A percentile compares a stretch with the other conserved stretches of the same genome.
phyloP scores from a whole-genome alignment of 2,797 vertebrate species.

The Leptatherina wallacei region DNA sequence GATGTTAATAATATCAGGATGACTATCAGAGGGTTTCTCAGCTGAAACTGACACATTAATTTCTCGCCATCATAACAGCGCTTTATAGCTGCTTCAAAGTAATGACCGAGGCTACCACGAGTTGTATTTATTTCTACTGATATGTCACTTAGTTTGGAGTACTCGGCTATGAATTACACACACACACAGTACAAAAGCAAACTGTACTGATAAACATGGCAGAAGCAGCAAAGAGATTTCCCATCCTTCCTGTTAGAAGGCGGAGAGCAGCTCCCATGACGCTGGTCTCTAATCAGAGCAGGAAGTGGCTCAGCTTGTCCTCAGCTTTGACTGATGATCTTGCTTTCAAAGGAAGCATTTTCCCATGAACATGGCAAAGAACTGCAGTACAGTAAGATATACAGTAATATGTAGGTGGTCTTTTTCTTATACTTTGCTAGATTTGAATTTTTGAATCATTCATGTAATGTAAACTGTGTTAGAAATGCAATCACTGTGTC shows the following conservation, averaged over 20 bases:
- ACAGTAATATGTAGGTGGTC: constrained; percentile 1
- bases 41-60: constrained; percentile 35
- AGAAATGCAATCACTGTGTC: background rate
- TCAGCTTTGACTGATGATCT: constrained; percentile 58
- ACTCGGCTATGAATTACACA: constrained; percentile 23
- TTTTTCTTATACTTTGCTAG: background rate
- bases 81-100: constrained; percentile 40
- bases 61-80: constrained; percentile 37
- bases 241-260: constrained; percentile 50
- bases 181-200: constrained; percentile 6
- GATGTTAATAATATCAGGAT: constrained; percentile 47
- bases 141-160: constrained; percentile 42
- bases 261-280: constrained; percentile 39
- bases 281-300: constrained; percentile 68
- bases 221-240: constrained; percentile 43
- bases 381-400: constrained; percentile 6
- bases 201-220: constrained; percentile 43
- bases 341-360: constrained; percentile 32
- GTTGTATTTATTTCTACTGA: constrained; percentile 47
- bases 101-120: constrained; percentile 45
- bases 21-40: constrained; percentile 42
- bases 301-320: constrained; percentile 50
- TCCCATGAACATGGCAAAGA: constrained; percentile 38
- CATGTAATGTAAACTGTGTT: constrained; percentile 1
- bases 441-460: constrained; percentile 19